These are phyloP conservation scores for Eustalomyia histrio DNA, from an alignment of 2,888 invertebrate species.

Conservation along the genomic window DNA sequence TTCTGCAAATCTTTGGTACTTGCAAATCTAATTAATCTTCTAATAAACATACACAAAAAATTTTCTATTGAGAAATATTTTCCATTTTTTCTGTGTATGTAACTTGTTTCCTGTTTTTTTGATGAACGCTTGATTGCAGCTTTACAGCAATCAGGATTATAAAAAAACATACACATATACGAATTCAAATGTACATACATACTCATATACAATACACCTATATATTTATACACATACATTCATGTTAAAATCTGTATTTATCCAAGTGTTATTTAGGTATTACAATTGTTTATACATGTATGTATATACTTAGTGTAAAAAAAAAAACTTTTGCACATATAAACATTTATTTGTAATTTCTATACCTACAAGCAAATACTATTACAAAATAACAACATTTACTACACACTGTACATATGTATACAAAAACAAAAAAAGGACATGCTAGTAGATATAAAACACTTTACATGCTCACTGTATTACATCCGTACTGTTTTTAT, in stretches of 20 bases:
- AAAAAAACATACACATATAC: conserved; percentile 6
- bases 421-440: conserved; percentile 20
- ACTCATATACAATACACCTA: neutral
- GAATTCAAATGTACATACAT: neutral
- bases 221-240: conserved; percentile 9
- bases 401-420: neutral
- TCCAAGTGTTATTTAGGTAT: conserved; percentile 46
- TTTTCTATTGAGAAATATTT: no score
- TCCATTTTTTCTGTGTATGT: neutral
- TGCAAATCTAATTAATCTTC: no score
- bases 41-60: no score
- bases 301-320: neutral
- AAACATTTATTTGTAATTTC: neutral
- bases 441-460: neutral
- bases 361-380: conserved; percentile 8
- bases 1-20: no score
- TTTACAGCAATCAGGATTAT: conserved; percentile 48
- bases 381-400: conserved; percentile 10
- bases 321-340: neutral
- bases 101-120: conserved; percentile 28
- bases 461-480: conserved; percentile 10
- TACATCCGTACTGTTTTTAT: conserved; percentile 3
- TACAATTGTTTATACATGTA: conserved; percentile 41
- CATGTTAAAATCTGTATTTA: conserved; percentile 44
- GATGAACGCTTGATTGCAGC: conserved; percentile 54